Evolutionary conservation across 2,888 invertebrate species (phyloP).

Genomic region (Apodemia hepburni): DNA sequence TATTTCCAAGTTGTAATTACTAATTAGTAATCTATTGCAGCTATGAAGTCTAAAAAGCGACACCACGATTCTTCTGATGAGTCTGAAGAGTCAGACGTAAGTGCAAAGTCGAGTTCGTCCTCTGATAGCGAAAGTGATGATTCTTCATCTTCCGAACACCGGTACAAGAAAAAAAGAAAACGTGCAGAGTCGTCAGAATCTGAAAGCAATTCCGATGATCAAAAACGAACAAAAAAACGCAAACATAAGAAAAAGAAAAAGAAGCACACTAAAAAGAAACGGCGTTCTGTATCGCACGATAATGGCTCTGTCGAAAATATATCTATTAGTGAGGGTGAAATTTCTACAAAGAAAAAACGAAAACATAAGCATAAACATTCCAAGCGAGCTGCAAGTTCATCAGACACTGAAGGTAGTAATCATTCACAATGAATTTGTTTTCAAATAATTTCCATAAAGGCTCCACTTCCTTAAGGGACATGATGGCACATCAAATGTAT

Average conservation of each 20-base stretch:
- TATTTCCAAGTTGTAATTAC: too few relatives aligned
- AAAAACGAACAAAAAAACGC: slow-evolving; percentile 64
- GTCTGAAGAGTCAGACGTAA: slow-evolving; percentile 60
- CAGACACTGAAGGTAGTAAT: slow-evolving; percentile 52
- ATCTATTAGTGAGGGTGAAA: slow-evolving; percentile 62
- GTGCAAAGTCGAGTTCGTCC: slow-evolving; percentile 59
- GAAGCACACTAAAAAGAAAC: slow-evolving; percentile 70
- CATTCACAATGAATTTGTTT: not conserved
- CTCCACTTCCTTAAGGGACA: too few relatives aligned
- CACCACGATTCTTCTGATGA: slow-evolving; percentile 66
- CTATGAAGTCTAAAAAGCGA: slow-evolving; percentile 70
- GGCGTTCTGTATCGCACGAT: slow-evolving; percentile 53
- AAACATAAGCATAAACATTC: slow-evolving; percentile 66
- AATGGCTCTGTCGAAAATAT: slow-evolving; percentile 49
- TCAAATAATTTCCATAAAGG: too few relatives aligned
- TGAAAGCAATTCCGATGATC: slow-evolving; percentile 63
- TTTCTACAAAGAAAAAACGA: slow-evolving; percentile 62
- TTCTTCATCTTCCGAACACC: slow-evolving; percentile 58
- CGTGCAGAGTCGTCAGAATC: slow-evolving; percentile 65
- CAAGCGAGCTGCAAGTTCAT: slow-evolving; percentile 52
- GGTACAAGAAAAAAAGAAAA: slow-evolving; percentile 70
- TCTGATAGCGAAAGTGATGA: slow-evolving; percentile 67
- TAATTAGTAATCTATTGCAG: not conserved
- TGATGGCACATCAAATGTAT: too few relatives aligned
- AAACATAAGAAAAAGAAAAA: slow-evolving; percentile 78